These are phyloP conservation scores for Pogonocherus hispidulus DNA, from an alignment of 2,888 invertebrate species.

Conservation along the genomic window DNA sequence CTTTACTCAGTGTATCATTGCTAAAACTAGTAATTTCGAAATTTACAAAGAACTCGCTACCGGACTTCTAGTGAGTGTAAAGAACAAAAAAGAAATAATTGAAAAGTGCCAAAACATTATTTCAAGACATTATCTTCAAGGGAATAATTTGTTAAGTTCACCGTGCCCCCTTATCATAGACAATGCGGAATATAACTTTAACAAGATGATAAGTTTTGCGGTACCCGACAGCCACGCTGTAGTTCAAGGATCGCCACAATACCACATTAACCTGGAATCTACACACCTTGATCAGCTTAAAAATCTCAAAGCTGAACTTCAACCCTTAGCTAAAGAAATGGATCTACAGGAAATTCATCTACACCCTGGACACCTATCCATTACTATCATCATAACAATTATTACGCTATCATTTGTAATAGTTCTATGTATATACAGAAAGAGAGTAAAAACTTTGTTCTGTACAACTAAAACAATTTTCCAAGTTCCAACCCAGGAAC, in stretches of 20 bases:
- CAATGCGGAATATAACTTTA: neutral
- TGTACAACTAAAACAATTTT: conserved; percentile 9
- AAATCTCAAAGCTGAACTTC: neutral
- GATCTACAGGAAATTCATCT: neutral
- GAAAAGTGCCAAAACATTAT: conserved; percentile 6
- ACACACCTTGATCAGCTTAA: neutral
- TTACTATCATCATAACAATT: neutral
- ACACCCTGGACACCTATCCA: conserved; percentile 10
- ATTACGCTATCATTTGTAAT: neutral
- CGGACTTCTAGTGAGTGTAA: conserved; percentile 4
- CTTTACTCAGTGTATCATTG: neutral
- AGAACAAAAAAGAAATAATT: conserved; percentile 1
- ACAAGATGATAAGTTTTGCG: neutral
- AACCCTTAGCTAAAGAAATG: neutral
- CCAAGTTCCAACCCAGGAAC: conserved; percentile 6
- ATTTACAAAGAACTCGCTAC: neutral
- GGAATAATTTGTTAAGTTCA: neutral
- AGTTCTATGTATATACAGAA: conserved; percentile 1
- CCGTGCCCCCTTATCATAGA: neutral
- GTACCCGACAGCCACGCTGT: neutral
- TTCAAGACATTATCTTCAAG: neutral
- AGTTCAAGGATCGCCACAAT: neutral
- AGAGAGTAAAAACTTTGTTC: conserved; percentile 17
- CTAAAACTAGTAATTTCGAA: neutral
- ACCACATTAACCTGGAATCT: neutral